These are phyloP conservation scores for Zootermopsis nevadensis DNA, from an alignment of 2,888 invertebrate species.

Conservation along the genomic window DNA sequence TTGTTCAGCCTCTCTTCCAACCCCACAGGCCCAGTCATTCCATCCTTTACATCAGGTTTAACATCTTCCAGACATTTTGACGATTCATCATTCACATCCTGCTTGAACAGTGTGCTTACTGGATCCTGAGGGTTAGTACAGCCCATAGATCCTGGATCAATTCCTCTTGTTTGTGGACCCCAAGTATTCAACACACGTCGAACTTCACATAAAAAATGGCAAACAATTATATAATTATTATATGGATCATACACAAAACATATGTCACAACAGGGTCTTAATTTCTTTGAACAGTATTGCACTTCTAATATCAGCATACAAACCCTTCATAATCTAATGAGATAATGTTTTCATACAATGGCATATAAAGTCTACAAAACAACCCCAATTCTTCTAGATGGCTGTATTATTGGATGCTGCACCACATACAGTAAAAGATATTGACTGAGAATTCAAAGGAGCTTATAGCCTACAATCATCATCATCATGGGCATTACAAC, in stretches of 20 bases:
- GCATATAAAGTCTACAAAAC: too few relatives aligned
- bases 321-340: neutral
- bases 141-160: constrained; percentile 46
- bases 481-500: too few relatives aligned
- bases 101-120: neutral
- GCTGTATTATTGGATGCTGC: too few relatives aligned
- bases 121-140: constrained; percentile 36
- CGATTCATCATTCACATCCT: neutral
- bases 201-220: constrained; percentile 65
- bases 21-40: constrained; percentile 60
- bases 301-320: too few relatives aligned
- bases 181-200: constrained; percentile 76
- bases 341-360: neutral
- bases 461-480: too few relatives aligned
- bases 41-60: neutral
- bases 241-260: neutral
- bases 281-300: neutral
- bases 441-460: too few relatives aligned
- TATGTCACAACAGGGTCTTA: neutral
- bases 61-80: neutral
- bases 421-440: too few relatives aligned
- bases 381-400: too few relatives aligned
- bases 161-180: constrained; percentile 71
- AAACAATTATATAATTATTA: constrained; percentile 40
- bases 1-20: constrained; percentile 76